These are phyloP conservation scores for Neolamprologus devosi DNA, from an alignment of 2,113 vertebrate species.

Conservation along the genomic window DNA sequence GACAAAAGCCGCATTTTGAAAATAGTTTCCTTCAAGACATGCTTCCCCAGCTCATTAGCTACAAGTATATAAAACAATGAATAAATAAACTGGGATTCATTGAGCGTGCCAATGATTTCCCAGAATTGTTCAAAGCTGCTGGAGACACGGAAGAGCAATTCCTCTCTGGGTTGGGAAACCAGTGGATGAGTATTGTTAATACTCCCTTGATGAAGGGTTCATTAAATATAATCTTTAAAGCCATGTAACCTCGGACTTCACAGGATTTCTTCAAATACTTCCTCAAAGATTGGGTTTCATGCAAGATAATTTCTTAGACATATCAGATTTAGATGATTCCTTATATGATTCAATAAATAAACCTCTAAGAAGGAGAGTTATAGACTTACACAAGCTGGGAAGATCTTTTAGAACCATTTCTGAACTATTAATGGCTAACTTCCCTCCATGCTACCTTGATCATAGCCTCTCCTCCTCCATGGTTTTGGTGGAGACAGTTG, in stretches of 20 bases:
- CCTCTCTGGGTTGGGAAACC: not conserved
- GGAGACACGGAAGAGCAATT: not conserved
- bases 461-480: not conserved
- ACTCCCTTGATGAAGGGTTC: not conserved
- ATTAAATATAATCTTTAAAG: not conserved
- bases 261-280: not conserved
- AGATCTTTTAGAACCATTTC: not conserved
- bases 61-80: not conserved
- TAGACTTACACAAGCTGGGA: not conserved
- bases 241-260: fast-evolving
- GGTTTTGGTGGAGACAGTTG: not conserved
- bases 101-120: not conserved
- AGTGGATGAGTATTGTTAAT: not conserved
- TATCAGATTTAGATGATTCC: not conserved
- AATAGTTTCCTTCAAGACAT: not conserved
- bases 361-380: not conserved
- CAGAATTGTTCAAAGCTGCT: not conserved
- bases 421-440: not conserved
- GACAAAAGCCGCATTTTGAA: not conserved
- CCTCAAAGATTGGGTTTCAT: not conserved
- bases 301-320: not conserved
- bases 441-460: not conserved
- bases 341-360: not conserved
- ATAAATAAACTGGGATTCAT: not conserved
- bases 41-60: not conserved